phyloP scores from a whole-genome alignment of 2,888 invertebrate genomes.

The Schizotus pectinicornis region DNA sequence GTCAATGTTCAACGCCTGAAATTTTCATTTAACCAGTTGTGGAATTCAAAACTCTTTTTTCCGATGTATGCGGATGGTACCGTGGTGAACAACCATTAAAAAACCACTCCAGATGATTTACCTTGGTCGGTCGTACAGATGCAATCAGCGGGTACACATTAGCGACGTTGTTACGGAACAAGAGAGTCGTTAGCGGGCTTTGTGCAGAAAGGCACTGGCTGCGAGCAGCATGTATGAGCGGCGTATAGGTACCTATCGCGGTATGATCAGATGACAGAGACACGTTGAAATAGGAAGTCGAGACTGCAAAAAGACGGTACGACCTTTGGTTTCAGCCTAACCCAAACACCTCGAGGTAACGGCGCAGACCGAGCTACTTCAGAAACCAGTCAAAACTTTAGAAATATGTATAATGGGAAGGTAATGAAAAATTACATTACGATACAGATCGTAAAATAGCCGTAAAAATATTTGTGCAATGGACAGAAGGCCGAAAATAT shows the following conservation, averaged over 20 bases:
- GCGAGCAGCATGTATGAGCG: slow-evolving; percentile 26
- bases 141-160: slow-evolving; percentile 31
- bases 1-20: slow-evolving; percentile 19
- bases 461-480: too few species aligned
- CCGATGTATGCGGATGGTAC: background rate
- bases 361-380: too few species aligned
- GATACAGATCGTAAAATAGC: too few species aligned
- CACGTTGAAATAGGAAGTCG: slow-evolving; percentile 28
- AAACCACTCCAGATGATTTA: slow-evolving; percentile 31
- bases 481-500: too few species aligned
- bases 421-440: background rate
- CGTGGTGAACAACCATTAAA: slow-evolving; percentile 14
- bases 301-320: slow-evolving; percentile 13
- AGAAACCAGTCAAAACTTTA: too few species aligned
- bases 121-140: slow-evolving; percentile 24
- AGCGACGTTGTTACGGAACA: slow-evolving; percentile 30
- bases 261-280: slow-evolving; percentile 31
- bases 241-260: slow-evolving; percentile 22
- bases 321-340: background rate
- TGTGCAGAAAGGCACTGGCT: slow-evolving; percentile 25
- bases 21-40: too few species aligned
- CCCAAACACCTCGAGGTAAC: too few species aligned
- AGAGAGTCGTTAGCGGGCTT: slow-evolving; percentile 31
- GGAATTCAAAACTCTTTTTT: too few species aligned
- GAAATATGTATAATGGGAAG: too few species aligned